Evolutionary conservation across 2,113 vertebrate species (phyloP).

Genomic region (Cygnus buccinator): DNA sequence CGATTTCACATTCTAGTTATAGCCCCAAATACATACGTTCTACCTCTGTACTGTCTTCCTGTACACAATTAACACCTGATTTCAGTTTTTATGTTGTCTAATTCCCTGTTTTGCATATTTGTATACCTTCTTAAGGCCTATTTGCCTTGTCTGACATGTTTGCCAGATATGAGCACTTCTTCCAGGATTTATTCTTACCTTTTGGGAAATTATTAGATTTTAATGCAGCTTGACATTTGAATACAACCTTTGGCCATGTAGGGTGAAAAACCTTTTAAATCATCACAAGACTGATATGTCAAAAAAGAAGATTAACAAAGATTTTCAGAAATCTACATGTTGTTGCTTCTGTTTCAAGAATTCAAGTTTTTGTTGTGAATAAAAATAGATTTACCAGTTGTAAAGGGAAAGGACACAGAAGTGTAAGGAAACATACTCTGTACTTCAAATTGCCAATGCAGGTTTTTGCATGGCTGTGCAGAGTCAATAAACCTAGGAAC

Average conservation of each 20-base stretch:
- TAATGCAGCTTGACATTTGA: background rate
- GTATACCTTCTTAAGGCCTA: slow-evolving; percentile 33
- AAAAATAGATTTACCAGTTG: background rate
- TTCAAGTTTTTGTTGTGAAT: background rate
- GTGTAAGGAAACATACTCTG: background rate
- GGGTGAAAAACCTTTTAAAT: background rate
- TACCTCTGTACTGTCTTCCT: background rate
- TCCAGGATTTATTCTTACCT: background rate
- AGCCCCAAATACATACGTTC: background rate
- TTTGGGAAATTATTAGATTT: slow-evolving; percentile 1
- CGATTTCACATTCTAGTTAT: too few relatives aligned
- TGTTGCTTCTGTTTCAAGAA: background rate
- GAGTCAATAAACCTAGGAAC: background rate
- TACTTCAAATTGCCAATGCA: background rate
- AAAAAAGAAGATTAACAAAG: background rate
- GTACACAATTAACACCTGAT: slow-evolving; percentile 49
- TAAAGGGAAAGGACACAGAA: background rate
- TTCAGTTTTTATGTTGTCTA: background rate
- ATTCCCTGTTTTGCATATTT: slow-evolving; percentile 28
- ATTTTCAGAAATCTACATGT: background rate
- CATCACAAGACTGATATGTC: background rate
- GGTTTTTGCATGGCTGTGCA: background rate
- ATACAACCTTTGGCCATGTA: background rate
- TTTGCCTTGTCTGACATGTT: slow-evolving; percentile 43
- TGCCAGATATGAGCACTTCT: slow-evolving; percentile 9